These are phyloP conservation scores for Rhodinocichla rosea DNA, from an alignment of 2,113 vertebrate genomes.

Conservation along the genomic window DNA sequence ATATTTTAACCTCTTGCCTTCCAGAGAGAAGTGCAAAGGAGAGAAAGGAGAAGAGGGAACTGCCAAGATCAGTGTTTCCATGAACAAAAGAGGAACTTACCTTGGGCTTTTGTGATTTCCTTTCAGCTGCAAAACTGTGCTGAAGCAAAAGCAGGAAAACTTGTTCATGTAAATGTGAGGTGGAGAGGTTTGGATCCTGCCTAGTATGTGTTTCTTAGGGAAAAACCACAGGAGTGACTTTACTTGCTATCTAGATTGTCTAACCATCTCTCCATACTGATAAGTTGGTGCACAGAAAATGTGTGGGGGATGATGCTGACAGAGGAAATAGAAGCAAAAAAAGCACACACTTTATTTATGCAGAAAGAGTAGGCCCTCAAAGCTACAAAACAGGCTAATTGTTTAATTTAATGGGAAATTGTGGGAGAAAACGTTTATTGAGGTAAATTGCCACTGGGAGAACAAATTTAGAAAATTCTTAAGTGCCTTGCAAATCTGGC, in stretches of 20 bases:
- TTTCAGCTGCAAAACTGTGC: neutral
- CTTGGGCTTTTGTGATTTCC: neutral
- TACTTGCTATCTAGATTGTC: neutral
- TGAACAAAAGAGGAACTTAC: neutral
- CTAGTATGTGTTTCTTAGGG: neutral
- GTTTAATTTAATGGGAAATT: slow-evolving; percentile 20
- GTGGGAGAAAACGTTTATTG: neutral
- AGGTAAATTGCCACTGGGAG: neutral
- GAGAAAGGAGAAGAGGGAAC: neutral
- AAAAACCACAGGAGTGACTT: neutral
- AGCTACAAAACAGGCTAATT: neutral
- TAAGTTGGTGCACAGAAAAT: neutral
- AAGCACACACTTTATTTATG: neutral
- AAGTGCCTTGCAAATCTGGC: neutral
- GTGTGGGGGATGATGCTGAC: neutral
- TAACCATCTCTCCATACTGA: neutral
- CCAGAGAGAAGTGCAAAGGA: neutral
- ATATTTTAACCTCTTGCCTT: slow-evolving; percentile 20
- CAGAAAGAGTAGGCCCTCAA: neutral
- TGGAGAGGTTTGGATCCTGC: neutral
- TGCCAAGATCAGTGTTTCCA: neutral
- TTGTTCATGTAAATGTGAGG: neutral
- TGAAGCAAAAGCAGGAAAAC: neutral
- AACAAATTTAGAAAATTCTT: neutral
- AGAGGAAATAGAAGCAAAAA: neutral